Evolutionary conservation across 2,888 invertebrate genomes (phyloP).

Genomic region (Drosophila koepferae): DNA sequence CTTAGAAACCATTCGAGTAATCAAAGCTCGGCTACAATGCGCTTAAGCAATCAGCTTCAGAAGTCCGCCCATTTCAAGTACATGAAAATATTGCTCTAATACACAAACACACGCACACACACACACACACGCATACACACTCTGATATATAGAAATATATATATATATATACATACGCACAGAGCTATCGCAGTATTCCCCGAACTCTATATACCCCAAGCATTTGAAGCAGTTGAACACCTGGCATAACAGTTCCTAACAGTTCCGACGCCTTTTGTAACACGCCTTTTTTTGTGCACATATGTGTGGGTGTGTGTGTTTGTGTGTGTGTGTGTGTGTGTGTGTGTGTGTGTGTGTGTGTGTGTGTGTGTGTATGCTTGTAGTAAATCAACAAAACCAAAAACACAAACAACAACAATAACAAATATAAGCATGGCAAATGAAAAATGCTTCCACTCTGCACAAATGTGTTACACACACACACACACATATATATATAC

Average conservation of each 20-base stretch:
- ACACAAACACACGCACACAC: neutral
- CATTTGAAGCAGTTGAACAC: constrained; percentile 54
- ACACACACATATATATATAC: constrained; percentile 17
- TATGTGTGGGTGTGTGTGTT: constrained; percentile 6
- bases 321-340: constrained; percentile 5
- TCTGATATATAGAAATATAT: neutral
- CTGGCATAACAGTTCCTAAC: constrained; percentile 64
- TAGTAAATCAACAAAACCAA: constrained; percentile 59
- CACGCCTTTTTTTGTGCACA: constrained; percentile 14
- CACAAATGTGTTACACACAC: constrained; percentile 41
- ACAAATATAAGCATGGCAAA: constrained; percentile 48
- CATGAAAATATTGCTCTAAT: constrained; percentile 6
- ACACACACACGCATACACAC: neutral
- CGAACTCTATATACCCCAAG: constrained; percentile 17
- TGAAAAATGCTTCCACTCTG: constrained; percentile 50
- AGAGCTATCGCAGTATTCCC: constrained; percentile 11
- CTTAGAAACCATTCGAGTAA: constrained; percentile 76
- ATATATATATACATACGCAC: neutral
- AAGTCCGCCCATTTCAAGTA: constrained; percentile 1
- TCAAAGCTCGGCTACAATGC: constrained; percentile 72
- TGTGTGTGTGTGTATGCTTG: neutral
- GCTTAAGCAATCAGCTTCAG: constrained; percentile 66
- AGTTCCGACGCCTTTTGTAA: constrained; percentile 21
- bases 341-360: neutral
- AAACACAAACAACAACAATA: constrained; percentile 60